Evolutionary conservation across 2,797 vertebrate genomes (phyloP), one percentile per base, ranked within the genome.

Genomic region (Botia almorhae): DNA sequence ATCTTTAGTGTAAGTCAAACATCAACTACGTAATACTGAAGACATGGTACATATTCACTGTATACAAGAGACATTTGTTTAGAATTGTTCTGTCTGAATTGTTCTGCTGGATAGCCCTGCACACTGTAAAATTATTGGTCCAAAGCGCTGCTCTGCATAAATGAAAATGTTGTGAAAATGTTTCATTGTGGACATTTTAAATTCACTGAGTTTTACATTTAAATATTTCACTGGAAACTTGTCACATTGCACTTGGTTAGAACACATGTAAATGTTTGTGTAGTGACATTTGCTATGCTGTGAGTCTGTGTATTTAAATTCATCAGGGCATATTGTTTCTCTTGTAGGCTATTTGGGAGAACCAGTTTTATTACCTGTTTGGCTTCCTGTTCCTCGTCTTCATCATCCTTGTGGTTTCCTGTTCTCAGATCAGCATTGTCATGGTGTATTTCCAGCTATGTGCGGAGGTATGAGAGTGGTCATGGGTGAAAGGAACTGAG

Each of bases 391-490:
- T 99, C 89, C 93, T 99, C 82, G 98, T 99, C 69, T 99, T 99
- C 89, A 98, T 99, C 91, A 99, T 99, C 91, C 89, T 99, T 85
- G 98, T 99, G 88, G 97, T 99, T 33, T 99, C 97, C 23, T 99
- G 98, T 89, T 99, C 98, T 74, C 98, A 99, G 85, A 99, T 99
- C 93, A 99, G 98, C 94, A 99, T 99, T 0, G 98, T 99, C 77
- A 99, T 99, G 98, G 98, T 99, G 0, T 99, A 99, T 86, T 99
- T 99, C 92, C 98, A 99, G 93, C 96, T 99, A 1, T 99, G 98
- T 89, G 97, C 98, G 69, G 98, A 99, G 96, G 98, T 99, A 84
- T 91, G 94, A 58, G 6, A 46, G 8, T 19, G 2, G 2, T 8
- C 16, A 13, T 11, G 6, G 17, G 3, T 11, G 3, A n/a, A 64